Evolutionary conservation across 2,113 vertebrate genomes (phyloP), one percentile per base, ranked within the genome.

Genomic region (Rhinichthys klamathensis): DNA sequence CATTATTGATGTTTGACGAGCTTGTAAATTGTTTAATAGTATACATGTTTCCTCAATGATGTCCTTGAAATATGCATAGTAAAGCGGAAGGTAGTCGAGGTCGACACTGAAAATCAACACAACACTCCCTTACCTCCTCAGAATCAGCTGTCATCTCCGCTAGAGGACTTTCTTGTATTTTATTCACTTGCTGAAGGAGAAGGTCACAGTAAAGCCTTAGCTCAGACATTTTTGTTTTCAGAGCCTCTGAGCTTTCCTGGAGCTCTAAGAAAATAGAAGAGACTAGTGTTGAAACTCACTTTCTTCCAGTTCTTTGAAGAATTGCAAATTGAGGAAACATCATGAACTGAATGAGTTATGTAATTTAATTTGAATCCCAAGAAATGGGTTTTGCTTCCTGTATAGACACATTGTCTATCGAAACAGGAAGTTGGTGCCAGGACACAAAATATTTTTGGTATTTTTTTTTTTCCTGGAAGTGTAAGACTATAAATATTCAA

Each of bases 141-240:
- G 86, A 69, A 76, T 90, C 90, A 35, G 69, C 91, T 4, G 73
- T 88, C 1, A 38, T 90, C 87, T 94, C 93, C 84, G 87, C 89
- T 41, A 82, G 69, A 41, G 84, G 79, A 51, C 81, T 90, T 25
- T 94, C 92, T 89, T 94, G 93, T 88, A 98, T 96, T 93, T 95
- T 99, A 93, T 96, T 96, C 84, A 99, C 97, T 96, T 99, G 98
- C 89, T 98, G 97, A 86, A 99, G 96, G 81, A 99, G 96, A 85
- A 99, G 97, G 94, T 99, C 97, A 93, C 97, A 99, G 94, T 99
- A 99, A 70, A 99, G 93, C 90, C 97, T 93, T 85, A 99, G 95
- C 92, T 99, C 98, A 41, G 96, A 98, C 97, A 99, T 98, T 94
- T 99, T 99, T 21, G 95, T 98, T 94, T 97, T 99, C 91, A 99